phyloP scores from a whole-genome alignment of 2,888 invertebrate species.

The Tipula vernalis region DNA sequence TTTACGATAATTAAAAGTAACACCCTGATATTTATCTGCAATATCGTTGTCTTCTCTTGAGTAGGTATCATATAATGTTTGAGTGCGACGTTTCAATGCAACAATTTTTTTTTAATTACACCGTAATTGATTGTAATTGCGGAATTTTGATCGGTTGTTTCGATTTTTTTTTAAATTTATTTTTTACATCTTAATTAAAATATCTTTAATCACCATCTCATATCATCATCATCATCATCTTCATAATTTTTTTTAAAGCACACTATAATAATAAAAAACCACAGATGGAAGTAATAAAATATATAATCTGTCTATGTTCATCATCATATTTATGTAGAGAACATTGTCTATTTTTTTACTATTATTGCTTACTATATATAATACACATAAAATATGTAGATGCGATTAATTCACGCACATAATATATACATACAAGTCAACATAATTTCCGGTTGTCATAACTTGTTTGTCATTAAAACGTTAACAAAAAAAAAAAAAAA shows the following conservation, averaged over 20 bases:
- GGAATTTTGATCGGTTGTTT: neutral
- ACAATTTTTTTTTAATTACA: neutral
- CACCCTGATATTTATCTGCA: neutral
- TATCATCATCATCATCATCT: neutral
- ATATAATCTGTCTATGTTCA: neutral
- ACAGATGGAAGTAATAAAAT: neutral
- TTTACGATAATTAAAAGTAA: neutral
- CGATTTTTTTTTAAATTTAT: neutral
- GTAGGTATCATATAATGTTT: neutral
- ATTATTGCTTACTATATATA: neutral
- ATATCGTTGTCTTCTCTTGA: neutral
- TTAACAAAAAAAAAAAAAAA: neutral
- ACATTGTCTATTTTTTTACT: neutral
- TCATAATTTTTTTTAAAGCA: neutral
- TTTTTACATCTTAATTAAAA: neutral
- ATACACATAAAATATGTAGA: neutral
- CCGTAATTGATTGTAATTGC: neutral
- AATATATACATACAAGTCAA: neutral
- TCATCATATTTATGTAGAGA: neutral
- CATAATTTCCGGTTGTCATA: constrained; percentile 4
- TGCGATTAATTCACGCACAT: neutral
- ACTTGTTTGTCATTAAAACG: neutral
- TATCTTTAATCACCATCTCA: neutral
- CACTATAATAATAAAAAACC: neutral
- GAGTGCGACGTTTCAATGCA: neutral